A percentile compares a stretch with the other conserved stretches of the same genome.
Evolutionary conservation across 2,888 invertebrate genomes (phyloP).

Genomic region (Macrosiphum euphorbiae): DNA sequence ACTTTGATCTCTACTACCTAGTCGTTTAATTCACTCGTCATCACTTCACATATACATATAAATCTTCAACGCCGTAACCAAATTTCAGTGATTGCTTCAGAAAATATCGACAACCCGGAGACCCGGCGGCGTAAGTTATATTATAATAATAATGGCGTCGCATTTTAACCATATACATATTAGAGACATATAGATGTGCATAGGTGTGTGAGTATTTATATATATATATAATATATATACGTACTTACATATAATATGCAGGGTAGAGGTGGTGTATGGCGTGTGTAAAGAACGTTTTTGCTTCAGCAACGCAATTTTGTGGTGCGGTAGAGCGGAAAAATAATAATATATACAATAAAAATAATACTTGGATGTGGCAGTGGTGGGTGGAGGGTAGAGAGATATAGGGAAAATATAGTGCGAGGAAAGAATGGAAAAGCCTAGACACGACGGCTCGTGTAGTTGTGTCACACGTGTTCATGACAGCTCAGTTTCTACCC

Average conservation of each 20-base stretch:
- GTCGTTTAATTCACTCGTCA: background rate
- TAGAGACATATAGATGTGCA: background rate
- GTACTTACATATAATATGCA: slow-evolving; percentile 26
- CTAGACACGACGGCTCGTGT: slow-evolving; percentile 57
- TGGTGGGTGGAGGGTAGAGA: background rate
- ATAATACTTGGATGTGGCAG: background rate
- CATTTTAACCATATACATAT: background rate
- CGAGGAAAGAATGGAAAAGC: slow-evolving; percentile 52
- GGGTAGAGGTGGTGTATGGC: slow-evolving; percentile 32
- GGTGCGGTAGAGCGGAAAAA: slow-evolving; percentile 64
- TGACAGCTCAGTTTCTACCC: slow-evolving; percentile 61
- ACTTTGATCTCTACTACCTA: background rate
- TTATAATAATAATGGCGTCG: slow-evolving; percentile 49
- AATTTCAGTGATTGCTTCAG: slow-evolving; percentile 47
- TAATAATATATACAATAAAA: slow-evolving; percentile 64
- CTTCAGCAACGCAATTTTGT: slow-evolving; percentile 51
- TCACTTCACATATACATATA: background rate
- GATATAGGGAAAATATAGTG: slow-evolving; percentile 52
- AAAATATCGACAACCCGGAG: slow-evolving; percentile 33
- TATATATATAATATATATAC: slow-evolving; percentile 21
- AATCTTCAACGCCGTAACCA: slow-evolving; percentile 27
- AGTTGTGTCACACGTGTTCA: slow-evolving; percentile 64
- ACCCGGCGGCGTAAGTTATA: slow-evolving; percentile 21
- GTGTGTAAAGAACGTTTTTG: slow-evolving; percentile 52
- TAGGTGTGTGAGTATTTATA: background rate